Conservation (phyloP, 2,113 vertebrate species). For the Hippocampus mohnikei region DNA sequence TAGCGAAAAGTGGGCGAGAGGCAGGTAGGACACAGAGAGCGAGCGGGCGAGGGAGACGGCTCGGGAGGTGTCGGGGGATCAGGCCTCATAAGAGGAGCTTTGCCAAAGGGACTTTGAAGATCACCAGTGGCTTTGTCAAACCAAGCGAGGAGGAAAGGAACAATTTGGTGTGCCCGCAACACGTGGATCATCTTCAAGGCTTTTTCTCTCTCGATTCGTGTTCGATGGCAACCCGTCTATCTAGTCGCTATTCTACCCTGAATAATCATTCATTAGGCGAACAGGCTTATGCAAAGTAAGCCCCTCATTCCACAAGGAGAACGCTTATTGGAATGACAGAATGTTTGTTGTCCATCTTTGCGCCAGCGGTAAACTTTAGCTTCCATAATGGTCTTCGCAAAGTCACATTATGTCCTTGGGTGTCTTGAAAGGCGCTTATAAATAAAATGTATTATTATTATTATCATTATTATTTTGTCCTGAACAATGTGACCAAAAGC, state of each 20-base stretch:
- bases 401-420: conserved; percentile 3
- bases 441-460: no score
- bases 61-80: conserved; percentile 42
- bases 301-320: background rate
- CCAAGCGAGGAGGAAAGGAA: conserved; percentile 29
- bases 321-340: background rate
- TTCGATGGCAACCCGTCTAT: background rate
- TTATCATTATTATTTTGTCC: background rate
- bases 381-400: background rate
- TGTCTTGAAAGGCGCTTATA: no score
- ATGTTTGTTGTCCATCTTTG: background rate
- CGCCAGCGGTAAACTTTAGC: background rate
- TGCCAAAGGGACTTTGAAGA: conserved; percentile 68
- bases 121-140: conserved; percentile 62
- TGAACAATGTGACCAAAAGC: conserved; percentile 5
- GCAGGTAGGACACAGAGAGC: conserved; percentile 14
- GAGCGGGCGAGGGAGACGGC: conserved; percentile 16
- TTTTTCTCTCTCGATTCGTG: background rate
- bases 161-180: conserved; percentile 15
- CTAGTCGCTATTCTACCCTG: background rate
- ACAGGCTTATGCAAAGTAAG: background rate
- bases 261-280: background rate
- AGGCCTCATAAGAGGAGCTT: conserved; percentile 59
- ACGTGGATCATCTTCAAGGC: background rate
- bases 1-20: conserved; percentile 31